Conservation (phyloP, 2,888 invertebrate genomes). For the Trissoscelio sp. region DNA sequence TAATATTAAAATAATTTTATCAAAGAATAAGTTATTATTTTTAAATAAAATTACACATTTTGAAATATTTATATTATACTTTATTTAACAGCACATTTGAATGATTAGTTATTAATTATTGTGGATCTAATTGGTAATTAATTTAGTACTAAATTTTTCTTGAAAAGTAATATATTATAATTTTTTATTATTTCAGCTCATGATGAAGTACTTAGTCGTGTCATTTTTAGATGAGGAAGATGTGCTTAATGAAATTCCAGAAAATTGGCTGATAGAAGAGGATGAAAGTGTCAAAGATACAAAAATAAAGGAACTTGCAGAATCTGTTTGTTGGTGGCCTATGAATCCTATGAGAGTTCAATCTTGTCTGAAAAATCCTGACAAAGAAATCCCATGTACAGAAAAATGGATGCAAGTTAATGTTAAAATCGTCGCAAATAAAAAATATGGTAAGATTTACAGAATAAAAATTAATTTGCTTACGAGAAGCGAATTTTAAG, state of each 20-base stretch:
- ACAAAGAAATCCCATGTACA: conserved; percentile 6
- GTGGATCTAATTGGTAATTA: background rate
- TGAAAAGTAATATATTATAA: background rate
- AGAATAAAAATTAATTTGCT: background rate
- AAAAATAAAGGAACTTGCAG: conserved; percentile 9
- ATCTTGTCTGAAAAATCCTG: background rate
- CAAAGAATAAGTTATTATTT: conserved; percentile 7
- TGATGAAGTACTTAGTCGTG: conserved; percentile 11
- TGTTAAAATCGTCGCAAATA: background rate
- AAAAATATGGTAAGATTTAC: conserved; percentile 7
- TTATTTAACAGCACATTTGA: background rate
- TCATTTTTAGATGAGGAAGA: conserved; percentile 17
- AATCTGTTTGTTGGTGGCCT: conserved; percentile 19
- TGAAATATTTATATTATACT: conserved; percentile 7
- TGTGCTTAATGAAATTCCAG: conserved; percentile 1
- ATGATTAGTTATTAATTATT: background rate
- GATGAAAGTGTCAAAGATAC: background rate
- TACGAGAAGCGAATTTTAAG: background rate
- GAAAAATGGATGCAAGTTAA: background rate
- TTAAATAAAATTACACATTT: conserved; percentile 9
- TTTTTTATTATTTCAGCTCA: conserved; percentile 3
- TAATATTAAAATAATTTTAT: conserved; percentile 7
- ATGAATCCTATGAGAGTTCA: conserved; percentile 7
- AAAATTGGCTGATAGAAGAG: conserved; percentile 3
- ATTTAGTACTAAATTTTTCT: background rate